These are phyloP conservation scores for Atopsyche davidsoni DNA, from an alignment of 1,140 invertebrate species.

Conservation along the genomic window DNA sequence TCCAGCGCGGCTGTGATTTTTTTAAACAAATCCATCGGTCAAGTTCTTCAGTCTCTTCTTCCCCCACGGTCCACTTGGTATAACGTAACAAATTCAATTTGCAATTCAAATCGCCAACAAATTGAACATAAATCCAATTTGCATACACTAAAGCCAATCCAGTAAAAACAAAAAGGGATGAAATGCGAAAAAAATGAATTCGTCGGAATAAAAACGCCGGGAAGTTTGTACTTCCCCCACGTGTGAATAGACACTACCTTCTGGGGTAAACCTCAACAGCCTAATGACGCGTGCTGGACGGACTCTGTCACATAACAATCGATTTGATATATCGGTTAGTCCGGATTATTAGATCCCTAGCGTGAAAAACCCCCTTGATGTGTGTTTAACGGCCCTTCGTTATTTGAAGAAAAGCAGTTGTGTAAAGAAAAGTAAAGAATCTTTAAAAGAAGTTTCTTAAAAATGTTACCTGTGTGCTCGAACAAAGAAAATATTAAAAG, in stretches of 20 bases:
- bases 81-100: conserved; percentile 30
- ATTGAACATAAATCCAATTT: conserved; percentile 31
- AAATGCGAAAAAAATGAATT: conserved; percentile 24
- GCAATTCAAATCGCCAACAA: conserved; percentile 30
- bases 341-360: no score
- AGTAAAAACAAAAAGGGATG: conserved; percentile 27
- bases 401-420: no score
- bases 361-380: no score
- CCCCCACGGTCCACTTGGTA: conserved; percentile 21
- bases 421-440: no score
- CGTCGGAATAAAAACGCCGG: conserved; percentile 18
- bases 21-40: background rate
- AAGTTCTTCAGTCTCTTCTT: conserved; percentile 7
- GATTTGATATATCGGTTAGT: no score
- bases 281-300: no score
- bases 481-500: no score
- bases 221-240: conserved; percentile 13
- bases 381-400: no score
- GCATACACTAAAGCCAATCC: conserved; percentile 28
- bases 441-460: no score
- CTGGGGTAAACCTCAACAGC: no score
- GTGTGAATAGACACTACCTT: background rate
- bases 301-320: no score
- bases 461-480: no score
- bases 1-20: background rate